Conservation (phyloP, 2,888 invertebrate genomes). For the Kuschelorhynchus macadamiae region DNA sequence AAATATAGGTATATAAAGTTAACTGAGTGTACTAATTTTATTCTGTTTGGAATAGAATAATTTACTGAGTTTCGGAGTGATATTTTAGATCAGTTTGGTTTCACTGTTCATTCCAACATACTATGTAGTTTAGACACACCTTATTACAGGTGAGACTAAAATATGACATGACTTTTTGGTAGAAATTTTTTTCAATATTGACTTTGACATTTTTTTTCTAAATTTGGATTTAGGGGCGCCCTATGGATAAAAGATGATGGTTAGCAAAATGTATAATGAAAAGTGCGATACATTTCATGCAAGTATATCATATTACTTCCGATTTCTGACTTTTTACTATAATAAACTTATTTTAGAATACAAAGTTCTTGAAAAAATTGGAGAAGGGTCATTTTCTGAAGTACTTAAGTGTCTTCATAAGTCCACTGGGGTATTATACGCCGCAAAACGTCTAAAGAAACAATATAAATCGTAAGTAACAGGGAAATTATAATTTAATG, state of each 20-base stretch:
- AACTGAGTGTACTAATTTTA: too few species aligned
- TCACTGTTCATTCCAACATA: too few species aligned
- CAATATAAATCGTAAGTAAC: conserved; percentile 71
- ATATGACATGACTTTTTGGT: conserved; percentile 18
- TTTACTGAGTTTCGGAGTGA: too few species aligned
- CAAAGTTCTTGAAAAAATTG: conserved; percentile 75
- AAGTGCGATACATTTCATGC: conserved; percentile 20
- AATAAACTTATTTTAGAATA: conserved; percentile 69
- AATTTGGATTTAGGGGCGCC: background rate
- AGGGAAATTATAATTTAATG: conserved; percentile 34
- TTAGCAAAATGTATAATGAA: conserved; percentile 13
- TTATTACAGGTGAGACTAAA: background rate
- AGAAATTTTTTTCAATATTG: conserved; percentile 12
- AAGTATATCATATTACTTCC: conserved; percentile 7
- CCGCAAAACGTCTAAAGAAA: conserved; percentile 77
- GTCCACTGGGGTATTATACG: conserved; percentile 71
- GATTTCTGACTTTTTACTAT: background rate
- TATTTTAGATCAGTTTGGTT: too few species aligned
- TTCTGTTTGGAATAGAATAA: too few species aligned
- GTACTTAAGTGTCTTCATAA: conserved; percentile 77
- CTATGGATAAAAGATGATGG: background rate
- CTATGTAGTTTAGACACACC: too few species aligned
- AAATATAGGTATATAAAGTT: too few species aligned
- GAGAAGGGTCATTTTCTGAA: conserved; percentile 80
- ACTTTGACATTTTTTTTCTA: conserved; percentile 7